Conservation (phyloP, 1,140 invertebrate genomes). For the Drosophila gunungcola region DNA sequence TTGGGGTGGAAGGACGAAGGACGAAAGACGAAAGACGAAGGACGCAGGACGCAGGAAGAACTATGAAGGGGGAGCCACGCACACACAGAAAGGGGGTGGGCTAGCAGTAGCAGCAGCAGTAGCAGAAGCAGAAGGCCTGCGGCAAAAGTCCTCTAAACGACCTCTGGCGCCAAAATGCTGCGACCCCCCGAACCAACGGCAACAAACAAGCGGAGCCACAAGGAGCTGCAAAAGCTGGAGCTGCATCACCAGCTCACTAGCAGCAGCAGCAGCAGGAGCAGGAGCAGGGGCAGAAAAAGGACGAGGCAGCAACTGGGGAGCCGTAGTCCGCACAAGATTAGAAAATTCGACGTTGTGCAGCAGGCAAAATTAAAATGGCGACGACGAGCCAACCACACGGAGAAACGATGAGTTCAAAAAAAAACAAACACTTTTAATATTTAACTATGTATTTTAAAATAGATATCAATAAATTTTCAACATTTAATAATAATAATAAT, state of each 20-base stretch:
- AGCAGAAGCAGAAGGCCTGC: slow-evolving; percentile 58
- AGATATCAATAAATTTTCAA: no score
- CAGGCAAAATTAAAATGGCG: slow-evolving; percentile 81
- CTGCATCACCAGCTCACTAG: background rate
- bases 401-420: background rate
- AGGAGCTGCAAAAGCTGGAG: background rate
- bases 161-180: slow-evolving; percentile 82
- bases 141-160: slow-evolving; percentile 82
- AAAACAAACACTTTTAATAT: background rate
- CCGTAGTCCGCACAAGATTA: slow-evolving; percentile 83
- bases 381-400: slow-evolving; percentile 33
- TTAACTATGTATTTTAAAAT: no score
- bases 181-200: slow-evolving; percentile 63
- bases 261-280: slow-evolving; percentile 1
- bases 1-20: slow-evolving; percentile 37
- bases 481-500: background rate
- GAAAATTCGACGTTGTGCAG: slow-evolving; percentile 83
- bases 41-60: slow-evolving; percentile 4
- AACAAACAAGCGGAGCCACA: slow-evolving; percentile 42
- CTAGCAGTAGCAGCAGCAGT: background rate
- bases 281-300: slow-evolving; percentile 7
- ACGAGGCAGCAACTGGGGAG: slow-evolving; percentile 74
- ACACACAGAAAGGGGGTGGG: background rate
- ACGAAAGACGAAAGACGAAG: slow-evolving; percentile 3
- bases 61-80: slow-evolving; percentile 13